phyloP scores from a whole-genome alignment of 2,797 vertebrate species.

The Gephyroberyx darwinii region DNA sequence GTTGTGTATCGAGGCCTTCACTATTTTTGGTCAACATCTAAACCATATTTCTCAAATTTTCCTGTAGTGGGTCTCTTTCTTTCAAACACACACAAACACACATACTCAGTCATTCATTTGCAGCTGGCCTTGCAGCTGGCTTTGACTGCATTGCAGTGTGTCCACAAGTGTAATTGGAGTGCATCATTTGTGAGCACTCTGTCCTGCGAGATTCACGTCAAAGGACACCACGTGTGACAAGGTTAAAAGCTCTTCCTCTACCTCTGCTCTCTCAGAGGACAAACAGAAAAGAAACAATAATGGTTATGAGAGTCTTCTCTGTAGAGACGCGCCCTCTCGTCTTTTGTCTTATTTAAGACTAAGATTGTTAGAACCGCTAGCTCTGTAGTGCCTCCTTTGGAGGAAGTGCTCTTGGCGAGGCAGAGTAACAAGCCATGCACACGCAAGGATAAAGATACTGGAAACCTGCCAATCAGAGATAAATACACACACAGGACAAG shows the following conservation, averaged over 20 bases:
- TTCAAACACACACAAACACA: background rate
- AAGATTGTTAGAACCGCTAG: constrained; percentile 11
- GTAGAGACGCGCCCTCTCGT: background rate
- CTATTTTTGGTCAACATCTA: constrained; percentile 4
- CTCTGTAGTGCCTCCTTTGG: constrained; percentile 1
- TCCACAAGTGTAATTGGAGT: constrained; percentile 75
- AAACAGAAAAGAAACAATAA: constrained; percentile 7
- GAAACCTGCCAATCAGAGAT: constrained; percentile 44
- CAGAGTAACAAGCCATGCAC: constrained; percentile 27
- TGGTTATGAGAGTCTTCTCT: background rate
- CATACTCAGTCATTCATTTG: constrained; percentile 9
- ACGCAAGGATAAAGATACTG: constrained; percentile 26
- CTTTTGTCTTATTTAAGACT: constrained; percentile 29
- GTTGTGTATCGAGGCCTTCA: background rate
- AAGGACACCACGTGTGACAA: constrained; percentile 47
- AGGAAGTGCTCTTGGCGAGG: constrained; percentile 13
- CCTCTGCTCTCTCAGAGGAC: constrained; percentile 18
- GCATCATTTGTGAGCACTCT: constrained; percentile 42
- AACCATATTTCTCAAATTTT: background rate
- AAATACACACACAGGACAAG: constrained; percentile 26
- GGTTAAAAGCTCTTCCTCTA: constrained; percentile 45
- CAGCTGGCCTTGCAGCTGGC: constrained; percentile 59
- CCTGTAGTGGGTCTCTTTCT: background rate
- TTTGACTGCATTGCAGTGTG: constrained; percentile 78
- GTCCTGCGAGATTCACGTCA: constrained; percentile 49